phyloP scores from a whole-genome alignment of 30 jellyfish, hydroid and myxozoan species.

The Aurelia coerulea region DNA sequence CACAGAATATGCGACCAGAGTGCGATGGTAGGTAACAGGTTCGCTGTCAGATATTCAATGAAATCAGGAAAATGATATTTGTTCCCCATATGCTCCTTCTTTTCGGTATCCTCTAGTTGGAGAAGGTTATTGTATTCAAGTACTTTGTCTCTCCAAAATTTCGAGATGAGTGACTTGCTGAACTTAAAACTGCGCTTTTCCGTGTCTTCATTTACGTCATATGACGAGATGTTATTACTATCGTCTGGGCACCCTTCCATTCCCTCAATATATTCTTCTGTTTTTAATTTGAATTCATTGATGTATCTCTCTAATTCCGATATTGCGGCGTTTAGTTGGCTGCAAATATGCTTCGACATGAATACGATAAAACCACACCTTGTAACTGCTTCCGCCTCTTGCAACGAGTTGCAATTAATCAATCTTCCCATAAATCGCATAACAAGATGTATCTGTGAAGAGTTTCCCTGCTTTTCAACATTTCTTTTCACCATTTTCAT shows the following conservation, averaged over 20 bases:
- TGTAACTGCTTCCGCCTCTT: neutral
- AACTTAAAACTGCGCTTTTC: neutral
- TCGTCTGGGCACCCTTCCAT: neutral
- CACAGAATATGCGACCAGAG: conserved; percentile 25
- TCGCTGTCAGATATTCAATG: neutral
- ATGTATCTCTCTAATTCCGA: no score
- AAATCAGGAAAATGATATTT: conserved; percentile 17
- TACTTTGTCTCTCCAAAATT: neutral
- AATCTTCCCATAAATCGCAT: neutral
- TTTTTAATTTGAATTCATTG: no score
- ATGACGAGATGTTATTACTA: neutral
- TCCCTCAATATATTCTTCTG: conserved; percentile 5
- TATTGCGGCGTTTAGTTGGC: no score
- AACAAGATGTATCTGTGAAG: conserved; percentile 7
- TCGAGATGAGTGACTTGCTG: neutral
- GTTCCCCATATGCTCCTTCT: neutral
- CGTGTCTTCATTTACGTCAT: neutral
- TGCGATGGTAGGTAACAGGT: conserved; percentile 10
- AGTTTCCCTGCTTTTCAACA: conserved; percentile 9
- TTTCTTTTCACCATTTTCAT: conserved; percentile 25
- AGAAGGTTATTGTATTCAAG: neutral
- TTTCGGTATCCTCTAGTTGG: neutral
- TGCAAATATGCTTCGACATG: no score
- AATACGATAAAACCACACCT: conserved; percentile 2
- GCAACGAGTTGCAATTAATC: neutral